These are phyloP conservation scores for Ectemnius continuus DNA, from an alignment of 2,888 invertebrate genomes.

Conservation along the genomic window DNA sequence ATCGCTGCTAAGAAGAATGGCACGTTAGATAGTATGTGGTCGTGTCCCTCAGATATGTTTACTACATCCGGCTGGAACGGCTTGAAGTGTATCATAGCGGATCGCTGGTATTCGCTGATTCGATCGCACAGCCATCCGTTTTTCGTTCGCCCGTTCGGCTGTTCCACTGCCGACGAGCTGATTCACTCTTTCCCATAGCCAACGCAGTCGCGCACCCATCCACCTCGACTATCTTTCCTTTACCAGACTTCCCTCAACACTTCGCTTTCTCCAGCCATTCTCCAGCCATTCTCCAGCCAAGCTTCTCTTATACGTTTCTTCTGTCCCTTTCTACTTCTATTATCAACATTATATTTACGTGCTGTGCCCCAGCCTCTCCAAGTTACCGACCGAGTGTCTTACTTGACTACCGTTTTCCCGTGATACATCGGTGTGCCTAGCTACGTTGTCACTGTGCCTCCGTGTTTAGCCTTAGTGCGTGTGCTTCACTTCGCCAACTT, in stretches of 20 bases:
- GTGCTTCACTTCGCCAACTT: conserved; percentile 21
- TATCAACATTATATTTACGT: conserved; percentile 46
- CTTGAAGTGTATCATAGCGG: conserved; percentile 44
- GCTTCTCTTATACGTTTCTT: neutral
- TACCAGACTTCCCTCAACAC: neutral
- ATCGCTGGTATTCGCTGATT: conserved; percentile 20
- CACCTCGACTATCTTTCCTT: neutral
- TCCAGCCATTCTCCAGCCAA: neutral
- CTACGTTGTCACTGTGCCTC: conserved; percentile 20
- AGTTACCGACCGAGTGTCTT: conserved; percentile 63
- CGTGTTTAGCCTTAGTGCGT: conserved; percentile 22
- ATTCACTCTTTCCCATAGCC: neutral
- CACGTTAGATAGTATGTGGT: conserved; percentile 31
- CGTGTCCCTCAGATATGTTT: conserved; percentile 29
- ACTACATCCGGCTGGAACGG: conserved; percentile 23
- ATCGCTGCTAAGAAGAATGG: conserved; percentile 24
- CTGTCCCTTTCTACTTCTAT: conserved; percentile 19
- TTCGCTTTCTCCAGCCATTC: conserved; percentile 4
- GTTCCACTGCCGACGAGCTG: neutral
- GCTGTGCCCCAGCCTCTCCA: conserved; percentile 45
- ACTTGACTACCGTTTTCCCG: conserved; percentile 38
- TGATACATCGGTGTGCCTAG: conserved; percentile 37
- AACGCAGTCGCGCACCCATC: too few species aligned
- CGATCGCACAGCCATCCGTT: neutral
- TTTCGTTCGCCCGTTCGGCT: conserved; percentile 33